These are phyloP conservation scores for Rhyacophila evoluta DNA, from an alignment of 2,888 invertebrate species.

Conservation along the genomic window DNA sequence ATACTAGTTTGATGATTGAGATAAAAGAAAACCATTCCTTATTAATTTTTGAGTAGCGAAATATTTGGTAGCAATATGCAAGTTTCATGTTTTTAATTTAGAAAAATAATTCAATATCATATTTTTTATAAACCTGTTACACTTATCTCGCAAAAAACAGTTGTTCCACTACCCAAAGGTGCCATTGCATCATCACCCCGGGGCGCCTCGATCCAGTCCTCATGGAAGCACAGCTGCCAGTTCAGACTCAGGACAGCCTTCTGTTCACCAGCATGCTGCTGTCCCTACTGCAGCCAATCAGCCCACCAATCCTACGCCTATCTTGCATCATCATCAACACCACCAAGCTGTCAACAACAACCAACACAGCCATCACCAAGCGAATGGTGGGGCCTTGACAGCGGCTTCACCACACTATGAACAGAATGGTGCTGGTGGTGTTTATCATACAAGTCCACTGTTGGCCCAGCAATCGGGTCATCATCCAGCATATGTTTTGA, in stretches of 20 bases:
- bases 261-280: slow-evolving; percentile 29
- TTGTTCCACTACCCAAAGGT: slow-evolving; percentile 8
- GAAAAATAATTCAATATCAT: no score
- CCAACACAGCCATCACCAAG: neutral
- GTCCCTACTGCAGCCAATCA: neutral
- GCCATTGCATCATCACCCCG: neutral
- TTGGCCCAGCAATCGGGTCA: neutral
- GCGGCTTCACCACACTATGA: neutral
- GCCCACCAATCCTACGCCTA: neutral
- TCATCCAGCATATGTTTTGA: neutral
- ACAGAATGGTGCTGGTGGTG: neutral
- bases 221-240: slow-evolving; percentile 49
- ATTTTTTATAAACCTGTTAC: no score
- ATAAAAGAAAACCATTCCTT: no score
- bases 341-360: slow-evolving; percentile 1
- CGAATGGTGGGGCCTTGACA: neutral
- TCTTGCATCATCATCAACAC: slow-evolving; percentile 19
- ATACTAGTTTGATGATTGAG: no score
- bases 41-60: no score
- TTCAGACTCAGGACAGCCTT: slow-evolving; percentile 39
- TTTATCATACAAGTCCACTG: neutral
- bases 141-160: neutral
- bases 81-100: no score
- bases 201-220: slow-evolving; percentile 21
- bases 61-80: no score